Percentiles rank a stretch among this genome's conserved stretches.
These are phyloP conservation scores for Bombus picipes DNA, from an alignment of 1,140 invertebrate genomes.

Conservation along the genomic window DNA sequence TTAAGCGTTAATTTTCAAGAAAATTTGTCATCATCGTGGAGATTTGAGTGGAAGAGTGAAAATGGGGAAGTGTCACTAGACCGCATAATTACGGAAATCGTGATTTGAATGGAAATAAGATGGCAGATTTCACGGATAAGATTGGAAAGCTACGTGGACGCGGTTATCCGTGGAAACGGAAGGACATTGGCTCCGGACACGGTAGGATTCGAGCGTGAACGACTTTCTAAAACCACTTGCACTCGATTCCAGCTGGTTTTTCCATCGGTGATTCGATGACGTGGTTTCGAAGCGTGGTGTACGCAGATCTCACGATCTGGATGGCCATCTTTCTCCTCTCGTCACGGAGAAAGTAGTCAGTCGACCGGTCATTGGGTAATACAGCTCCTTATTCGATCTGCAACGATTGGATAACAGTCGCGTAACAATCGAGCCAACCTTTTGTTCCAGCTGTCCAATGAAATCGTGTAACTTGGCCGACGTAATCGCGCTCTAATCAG, in stretches of 20 bases:
- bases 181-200: slow-evolving; percentile 39
- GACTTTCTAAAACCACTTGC: slow-evolving; percentile 59
- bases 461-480: slow-evolving; percentile 7
- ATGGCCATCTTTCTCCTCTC: slow-evolving; percentile 31
- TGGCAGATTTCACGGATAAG: not conserved
- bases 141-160: slow-evolving; percentile 19
- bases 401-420: slow-evolving; percentile 46
- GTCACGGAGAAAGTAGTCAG: slow-evolving; percentile 34
- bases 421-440: slow-evolving; percentile 40
- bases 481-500: slow-evolving; percentile 4
- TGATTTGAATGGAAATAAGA: not conserved
- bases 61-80: no score
- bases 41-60: no score
- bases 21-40: no score
- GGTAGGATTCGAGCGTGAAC: slow-evolving; percentile 33
- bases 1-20: no score
- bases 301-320: slow-evolving; percentile 13
- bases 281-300: not conserved
- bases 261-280: slow-evolving; percentile 15
- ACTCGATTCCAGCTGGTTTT: slow-evolving; percentile 41
- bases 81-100: not conserved
- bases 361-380: slow-evolving; percentile 32
- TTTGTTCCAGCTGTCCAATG: slow-evolving; percentile 26
- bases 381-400: slow-evolving; percentile 14
- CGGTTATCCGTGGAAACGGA: slow-evolving; percentile 3